Base-by-base conservation (phyloP, 2,888 invertebrate genomes). In the Abscondita cerata region DNA sequence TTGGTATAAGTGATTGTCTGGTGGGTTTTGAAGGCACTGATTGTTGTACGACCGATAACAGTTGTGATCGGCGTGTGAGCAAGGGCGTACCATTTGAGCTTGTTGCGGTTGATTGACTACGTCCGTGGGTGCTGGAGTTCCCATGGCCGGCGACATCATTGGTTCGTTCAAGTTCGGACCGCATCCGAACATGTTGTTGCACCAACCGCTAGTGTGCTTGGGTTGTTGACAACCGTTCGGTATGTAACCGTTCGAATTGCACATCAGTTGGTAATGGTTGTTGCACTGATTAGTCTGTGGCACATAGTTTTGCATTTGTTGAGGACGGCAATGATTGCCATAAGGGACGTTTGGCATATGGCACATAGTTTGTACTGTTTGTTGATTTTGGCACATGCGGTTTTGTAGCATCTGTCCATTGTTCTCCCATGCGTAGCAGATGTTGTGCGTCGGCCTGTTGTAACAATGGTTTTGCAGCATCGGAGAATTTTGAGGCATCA, bases 41-140 rank as follows among this genome's bases (percentile, higher is more conserved):
- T 65, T 46, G 61, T 62, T 63, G 62, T 64, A 69, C n/a, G 47
- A 51, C 12, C 54, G 54, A 63, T 59, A 72, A 47, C 70, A 70
- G 52, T 68, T 70, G 38, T 72, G 71, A 5, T 68, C 72, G 12
- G 73, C 70, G 58, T 79, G 77, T 9, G 72, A 59, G 52, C 78
- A 78, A 0, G 78, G 78, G 54, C 79, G 59, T 15, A 72, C 71
- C 78, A 80, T 78, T 65, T 78, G 79, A 0, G 77, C 78, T 52
- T 76, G 77, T 68, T 79, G 80, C 8, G 76, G 76, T 41, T 70
- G 70, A 36, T 68, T 75, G 66, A 77, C 70, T 50, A 73, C 67
- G 15, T 77, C 77, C 12, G 68, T 67, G 0, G 79, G 80, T 3
- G 79, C 78, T 2, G 79, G 76, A 8, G 79, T 73, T 9, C 77